These are phyloP conservation scores for Ichneumon xanthorius DNA, from an alignment of 2,888 invertebrate genomes.

Conservation along the genomic window DNA sequence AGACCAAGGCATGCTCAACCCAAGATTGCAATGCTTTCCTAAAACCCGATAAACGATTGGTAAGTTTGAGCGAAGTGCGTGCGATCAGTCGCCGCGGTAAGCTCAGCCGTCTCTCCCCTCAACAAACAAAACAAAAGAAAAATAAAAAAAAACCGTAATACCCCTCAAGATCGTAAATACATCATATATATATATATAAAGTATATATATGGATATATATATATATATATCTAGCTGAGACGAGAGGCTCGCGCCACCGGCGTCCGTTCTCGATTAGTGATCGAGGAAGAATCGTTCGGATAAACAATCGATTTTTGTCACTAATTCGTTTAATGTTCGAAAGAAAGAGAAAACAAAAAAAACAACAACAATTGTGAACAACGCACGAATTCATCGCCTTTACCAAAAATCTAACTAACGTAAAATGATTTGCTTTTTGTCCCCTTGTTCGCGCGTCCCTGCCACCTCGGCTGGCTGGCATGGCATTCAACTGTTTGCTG, in stretches of 20 bases:
- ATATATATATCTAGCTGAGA: conserved; percentile 65
- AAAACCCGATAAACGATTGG: conserved; percentile 84
- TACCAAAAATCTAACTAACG: conserved; percentile 79
- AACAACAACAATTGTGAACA: conserved; percentile 48
- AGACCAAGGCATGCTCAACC: conserved; percentile 84
- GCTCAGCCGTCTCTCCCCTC: conserved; percentile 77
- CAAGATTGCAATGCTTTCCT: conserved; percentile 84
- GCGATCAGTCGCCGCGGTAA: conserved; percentile 77
- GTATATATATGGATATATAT: background rate
- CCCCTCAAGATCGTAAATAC: conserved; percentile 54
- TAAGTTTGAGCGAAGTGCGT: conserved; percentile 83
- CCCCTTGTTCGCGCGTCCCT: conserved; percentile 84
- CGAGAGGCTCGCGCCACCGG: conserved; percentile 66
- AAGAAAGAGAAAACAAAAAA: conserved; percentile 43
- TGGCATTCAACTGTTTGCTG: conserved; percentile 84
- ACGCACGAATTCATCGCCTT: conserved; percentile 65
- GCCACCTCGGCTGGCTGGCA: conserved; percentile 83
- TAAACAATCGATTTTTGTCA: conserved; percentile 47
- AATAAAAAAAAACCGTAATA: conserved; percentile 24
- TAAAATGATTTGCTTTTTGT: conserved; percentile 83
- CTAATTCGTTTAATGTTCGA: conserved; percentile 48
- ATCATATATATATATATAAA: conserved; percentile 4
- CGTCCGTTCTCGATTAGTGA: conserved; percentile 60
- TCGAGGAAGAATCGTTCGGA: conserved; percentile 55
- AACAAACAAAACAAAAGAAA: conserved; percentile 36